These are phyloP conservation scores for Gymnopithys bicolor DNA, from an alignment of 2,797 vertebrate species.

Conservation along the genomic window DNA sequence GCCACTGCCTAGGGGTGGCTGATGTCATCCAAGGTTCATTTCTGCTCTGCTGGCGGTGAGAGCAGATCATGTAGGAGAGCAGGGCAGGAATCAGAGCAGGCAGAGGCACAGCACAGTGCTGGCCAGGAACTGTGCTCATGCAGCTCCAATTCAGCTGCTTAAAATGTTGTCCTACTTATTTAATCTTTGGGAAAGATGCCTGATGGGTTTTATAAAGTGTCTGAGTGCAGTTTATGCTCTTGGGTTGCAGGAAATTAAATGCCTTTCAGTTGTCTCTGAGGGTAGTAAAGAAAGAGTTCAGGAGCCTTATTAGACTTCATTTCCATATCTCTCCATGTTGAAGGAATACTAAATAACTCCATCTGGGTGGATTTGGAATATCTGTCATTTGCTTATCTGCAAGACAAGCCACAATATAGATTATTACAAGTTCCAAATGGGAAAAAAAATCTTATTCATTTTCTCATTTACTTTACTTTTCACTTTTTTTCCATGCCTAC, in stretches of 20 bases:
- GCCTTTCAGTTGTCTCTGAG: slow-evolving; percentile 4
- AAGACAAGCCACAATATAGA: neutral
- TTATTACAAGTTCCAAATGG: neutral
- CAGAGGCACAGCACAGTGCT: rapidly evolving
- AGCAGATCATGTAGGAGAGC: neutral
- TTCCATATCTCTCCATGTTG: slow-evolving; percentile 8
- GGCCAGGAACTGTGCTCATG: neutral
- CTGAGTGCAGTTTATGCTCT: slow-evolving; percentile 6
- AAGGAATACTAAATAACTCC: slow-evolving; percentile 30
- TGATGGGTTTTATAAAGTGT: neutral
- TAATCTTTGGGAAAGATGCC: neutral
- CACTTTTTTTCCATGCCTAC: neutral
- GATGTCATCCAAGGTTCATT: neutral
- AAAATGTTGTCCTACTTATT: slow-evolving; percentile 8
- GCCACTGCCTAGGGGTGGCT: neutral
- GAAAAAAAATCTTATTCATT: neutral
- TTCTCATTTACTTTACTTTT: neutral
- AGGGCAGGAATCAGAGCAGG: neutral
- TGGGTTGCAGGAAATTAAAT: slow-evolving; percentile 47
- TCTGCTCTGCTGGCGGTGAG: rapidly evolving
- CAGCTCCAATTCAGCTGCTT: neutral
- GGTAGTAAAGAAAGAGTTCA: slow-evolving; percentile 13
- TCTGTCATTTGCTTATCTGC: neutral
- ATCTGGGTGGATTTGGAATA: neutral
- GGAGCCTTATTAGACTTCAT: slow-evolving; percentile 44